These are phyloP conservation scores for Dermatemys mawii DNA, from an alignment of 2,113 vertebrate genomes.

Conservation along the genomic window DNA sequence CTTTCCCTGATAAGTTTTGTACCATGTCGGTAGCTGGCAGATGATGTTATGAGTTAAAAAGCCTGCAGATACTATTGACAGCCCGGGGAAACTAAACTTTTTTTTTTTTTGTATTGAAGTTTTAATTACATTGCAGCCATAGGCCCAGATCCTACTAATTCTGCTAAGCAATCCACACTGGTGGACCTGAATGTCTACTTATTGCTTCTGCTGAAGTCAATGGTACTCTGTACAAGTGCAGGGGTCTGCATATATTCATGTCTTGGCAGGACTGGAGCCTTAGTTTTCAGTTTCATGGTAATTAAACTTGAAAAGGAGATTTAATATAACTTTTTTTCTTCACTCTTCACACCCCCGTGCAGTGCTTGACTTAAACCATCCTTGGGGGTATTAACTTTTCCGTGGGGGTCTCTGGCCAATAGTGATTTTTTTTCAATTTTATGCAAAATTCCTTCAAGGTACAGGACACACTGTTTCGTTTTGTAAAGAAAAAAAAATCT, in stretches of 20 bases:
- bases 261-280: background rate
- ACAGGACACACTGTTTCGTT: background rate
- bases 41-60: background rate
- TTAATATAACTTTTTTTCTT: background rate
- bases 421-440: background rate
- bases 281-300: background rate
- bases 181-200: accelerated
- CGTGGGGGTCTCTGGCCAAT: background rate
- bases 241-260: accelerated
- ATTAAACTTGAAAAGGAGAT: background rate
- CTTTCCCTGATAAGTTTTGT: slow-evolving; percentile 6
- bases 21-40: background rate
- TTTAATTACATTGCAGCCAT: background rate
- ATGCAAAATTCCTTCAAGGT: background rate
- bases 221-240: background rate
- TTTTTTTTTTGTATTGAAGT: background rate
- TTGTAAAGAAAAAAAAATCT: accelerated
- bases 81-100: background rate
- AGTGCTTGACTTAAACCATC: background rate
- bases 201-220: background rate
- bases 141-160: background rate
- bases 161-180: background rate
- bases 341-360: background rate
- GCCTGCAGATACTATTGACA: background rate
- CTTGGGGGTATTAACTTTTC: background rate